These are phyloP conservation scores for Drosophila subquinaria DNA, from an alignment of 2,888 invertebrate species.

Conservation along the genomic window DNA sequence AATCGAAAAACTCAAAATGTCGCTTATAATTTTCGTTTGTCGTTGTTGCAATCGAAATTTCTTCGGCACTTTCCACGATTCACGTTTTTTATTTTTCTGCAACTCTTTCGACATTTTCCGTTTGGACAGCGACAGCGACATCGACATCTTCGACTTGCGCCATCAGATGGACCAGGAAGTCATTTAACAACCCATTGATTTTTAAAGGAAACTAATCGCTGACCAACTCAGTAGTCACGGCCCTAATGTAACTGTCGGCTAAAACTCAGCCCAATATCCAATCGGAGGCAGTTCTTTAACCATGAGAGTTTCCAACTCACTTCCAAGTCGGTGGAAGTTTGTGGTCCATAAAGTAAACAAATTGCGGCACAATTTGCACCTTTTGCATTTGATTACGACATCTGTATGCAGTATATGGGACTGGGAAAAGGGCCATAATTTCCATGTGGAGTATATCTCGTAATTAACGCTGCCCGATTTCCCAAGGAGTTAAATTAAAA, in stretches of 20 bases:
- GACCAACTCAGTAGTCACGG: conserved; percentile 7
- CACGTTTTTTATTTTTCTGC: conserved; percentile 31
- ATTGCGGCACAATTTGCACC: conserved; percentile 44
- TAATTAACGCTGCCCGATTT: conserved; percentile 65
- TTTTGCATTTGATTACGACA: conserved; percentile 60
- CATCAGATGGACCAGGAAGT: conserved; percentile 69
- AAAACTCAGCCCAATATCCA: not conserved
- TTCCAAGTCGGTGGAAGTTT: not conserved
- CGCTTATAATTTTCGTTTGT: conserved; percentile 70
- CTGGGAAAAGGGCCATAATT: conserved; percentile 56
- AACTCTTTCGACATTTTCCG: conserved; percentile 51
- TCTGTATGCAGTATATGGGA: conserved; percentile 2
- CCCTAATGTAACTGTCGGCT: conserved; percentile 2
- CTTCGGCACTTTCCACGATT: conserved; percentile 69
- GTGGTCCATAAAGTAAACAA: conserved; percentile 29
- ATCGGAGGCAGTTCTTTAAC: not conserved
- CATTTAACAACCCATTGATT: conserved; percentile 57
- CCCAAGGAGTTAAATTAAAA: conserved; percentile 67
- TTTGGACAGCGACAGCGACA: conserved; percentile 33
- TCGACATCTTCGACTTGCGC: conserved; percentile 39
- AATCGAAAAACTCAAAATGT: conserved; percentile 64
- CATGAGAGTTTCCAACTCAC: conserved; percentile 1
- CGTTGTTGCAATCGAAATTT: conserved; percentile 63
- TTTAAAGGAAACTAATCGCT: conserved; percentile 28
- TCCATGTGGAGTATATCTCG: conserved; percentile 44